Evolutionary conservation across 2,888 invertebrate genomes (phyloP).

Genomic region (Argyra leucocephala): DNA sequence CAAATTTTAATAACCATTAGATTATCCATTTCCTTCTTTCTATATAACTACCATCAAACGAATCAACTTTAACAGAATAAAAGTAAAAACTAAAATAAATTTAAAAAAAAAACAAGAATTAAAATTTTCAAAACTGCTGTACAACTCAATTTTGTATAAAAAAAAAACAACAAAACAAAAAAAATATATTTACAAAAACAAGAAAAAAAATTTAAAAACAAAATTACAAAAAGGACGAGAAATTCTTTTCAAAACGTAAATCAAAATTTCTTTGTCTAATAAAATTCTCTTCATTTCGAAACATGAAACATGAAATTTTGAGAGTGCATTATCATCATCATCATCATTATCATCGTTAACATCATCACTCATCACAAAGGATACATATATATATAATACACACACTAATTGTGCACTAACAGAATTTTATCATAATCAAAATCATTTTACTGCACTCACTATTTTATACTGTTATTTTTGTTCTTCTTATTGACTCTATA

Average conservation of each 20-base stretch:
- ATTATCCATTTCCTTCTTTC: not conserved
- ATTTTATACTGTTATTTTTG: too few species aligned
- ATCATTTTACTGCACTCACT: too few species aligned
- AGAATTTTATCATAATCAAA: too few species aligned
- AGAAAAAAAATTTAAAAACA: conserved; percentile 16
- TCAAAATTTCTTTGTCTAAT: not conserved
- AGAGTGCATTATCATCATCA: too few species aligned
- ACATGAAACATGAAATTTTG: not conserved
- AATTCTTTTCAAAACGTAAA: too few species aligned
- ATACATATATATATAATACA: too few species aligned
- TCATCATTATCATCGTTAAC: too few species aligned
- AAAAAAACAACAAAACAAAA: conserved; percentile 16
- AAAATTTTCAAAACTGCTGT: conserved; percentile 28
- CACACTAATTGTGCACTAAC: too few species aligned
- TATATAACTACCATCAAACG: not conserved
- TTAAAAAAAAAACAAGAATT: conserved; percentile 12
- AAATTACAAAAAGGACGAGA: conserved; percentile 29
- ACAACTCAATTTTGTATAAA: conserved; percentile 35
- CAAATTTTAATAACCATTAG: not conserved
- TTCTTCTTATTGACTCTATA: too few species aligned
- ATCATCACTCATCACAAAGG: too few species aligned
- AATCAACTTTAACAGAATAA: too few species aligned
- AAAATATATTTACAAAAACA: conserved; percentile 8
- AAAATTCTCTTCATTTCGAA: not conserved
- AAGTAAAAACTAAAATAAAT: not conserved